phyloP scores from a whole-genome alignment of 2,113 vertebrate species.

The Macquaria australasica region DNA sequence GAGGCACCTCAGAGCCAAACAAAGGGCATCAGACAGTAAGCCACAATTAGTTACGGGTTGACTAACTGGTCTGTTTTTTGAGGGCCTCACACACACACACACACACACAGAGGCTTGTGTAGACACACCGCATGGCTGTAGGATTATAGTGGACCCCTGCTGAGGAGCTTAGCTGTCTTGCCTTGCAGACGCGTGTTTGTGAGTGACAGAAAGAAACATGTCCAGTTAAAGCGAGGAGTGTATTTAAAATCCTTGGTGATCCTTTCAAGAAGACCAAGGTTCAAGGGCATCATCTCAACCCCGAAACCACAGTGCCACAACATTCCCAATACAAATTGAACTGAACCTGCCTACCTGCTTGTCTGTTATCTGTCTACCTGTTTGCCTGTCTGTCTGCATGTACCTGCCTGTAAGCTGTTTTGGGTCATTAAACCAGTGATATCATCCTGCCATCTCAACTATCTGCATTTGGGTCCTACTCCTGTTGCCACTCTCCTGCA shows the following conservation, averaged over 20 bases:
- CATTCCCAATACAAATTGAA: too few relatives aligned
- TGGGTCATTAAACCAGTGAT: too few relatives aligned
- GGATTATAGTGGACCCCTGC: conserved; percentile 15
- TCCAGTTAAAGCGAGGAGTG: neutral
- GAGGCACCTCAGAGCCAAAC: conserved; percentile 4
- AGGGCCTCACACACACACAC: neutral
- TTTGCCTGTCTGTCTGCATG: too few relatives aligned
- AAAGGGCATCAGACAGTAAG: conserved; percentile 18
- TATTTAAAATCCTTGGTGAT: neutral
- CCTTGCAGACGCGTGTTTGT: neutral
- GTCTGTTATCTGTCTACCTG: too few relatives aligned
- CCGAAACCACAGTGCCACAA: neutral
- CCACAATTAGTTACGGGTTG: conserved; percentile 10
- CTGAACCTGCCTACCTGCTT: too few relatives aligned
- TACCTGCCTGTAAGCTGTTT: too few relatives aligned
- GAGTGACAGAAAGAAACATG: neutral
- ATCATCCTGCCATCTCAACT: too few relatives aligned
- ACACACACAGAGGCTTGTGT: neutral
- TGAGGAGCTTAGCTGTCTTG: conserved; percentile 8
- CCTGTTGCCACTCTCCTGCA: too few relatives aligned
- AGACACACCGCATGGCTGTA: conserved; percentile 6
- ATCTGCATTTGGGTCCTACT: too few relatives aligned
- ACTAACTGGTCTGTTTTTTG: neutral
- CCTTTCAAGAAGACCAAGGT: neutral
- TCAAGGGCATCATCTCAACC: neutral